Percentiles rank a stretch among this genome's conserved stretches.
phyloP scores from a whole-genome alignment of 2,113 vertebrate genomes.

The Nerophis ophidion region DNA sequence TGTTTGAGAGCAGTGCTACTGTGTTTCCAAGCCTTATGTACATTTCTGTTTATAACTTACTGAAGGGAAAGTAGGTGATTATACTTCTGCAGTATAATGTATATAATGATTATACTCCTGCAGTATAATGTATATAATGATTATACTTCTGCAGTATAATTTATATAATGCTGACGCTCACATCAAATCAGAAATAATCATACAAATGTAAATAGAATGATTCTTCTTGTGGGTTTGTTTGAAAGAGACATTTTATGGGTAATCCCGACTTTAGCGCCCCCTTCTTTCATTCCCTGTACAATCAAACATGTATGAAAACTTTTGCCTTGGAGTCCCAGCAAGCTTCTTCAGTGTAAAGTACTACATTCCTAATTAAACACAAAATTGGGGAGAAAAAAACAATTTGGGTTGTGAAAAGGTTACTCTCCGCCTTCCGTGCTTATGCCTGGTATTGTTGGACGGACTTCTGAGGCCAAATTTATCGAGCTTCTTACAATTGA shows the following conservation, averaged over 20 bases:
- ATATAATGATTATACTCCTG: background rate
- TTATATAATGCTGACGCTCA: constrained; percentile 25
- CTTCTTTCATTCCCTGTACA: constrained; percentile 23
- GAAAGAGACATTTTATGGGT: constrained; percentile 9
- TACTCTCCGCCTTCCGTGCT: constrained; percentile 2
- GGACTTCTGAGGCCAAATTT: constrained; percentile 70
- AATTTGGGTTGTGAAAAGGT: constrained; percentile 18
- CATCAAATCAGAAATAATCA: too few species aligned
- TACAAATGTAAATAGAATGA: constrained; percentile 15
- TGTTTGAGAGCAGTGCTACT: constrained; percentile 39
- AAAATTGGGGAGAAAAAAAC: constrained; percentile 13
- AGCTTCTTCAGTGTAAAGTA: constrained; percentile 26
- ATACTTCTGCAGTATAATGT: too few species aligned
- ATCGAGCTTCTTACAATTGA: too few species aligned
- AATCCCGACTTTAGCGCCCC: constrained; percentile 15
- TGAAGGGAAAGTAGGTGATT: background rate
- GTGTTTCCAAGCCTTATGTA: constrained; percentile 53
- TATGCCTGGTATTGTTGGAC: constrained; percentile 33
- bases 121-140: constrained; percentile 21
- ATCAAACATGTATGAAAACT: constrained; percentile 14
- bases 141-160: constrained; percentile 5
- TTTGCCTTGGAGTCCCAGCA: constrained; percentile 29
- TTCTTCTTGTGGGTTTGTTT: constrained; percentile 9
- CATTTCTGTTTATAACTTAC: constrained; percentile 41
- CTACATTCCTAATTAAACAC: constrained; percentile 21